phyloP scores from a whole-genome alignment of 37 sponge, comb jelly and placozoan species.

The Dysidea cf. avara region DNA sequence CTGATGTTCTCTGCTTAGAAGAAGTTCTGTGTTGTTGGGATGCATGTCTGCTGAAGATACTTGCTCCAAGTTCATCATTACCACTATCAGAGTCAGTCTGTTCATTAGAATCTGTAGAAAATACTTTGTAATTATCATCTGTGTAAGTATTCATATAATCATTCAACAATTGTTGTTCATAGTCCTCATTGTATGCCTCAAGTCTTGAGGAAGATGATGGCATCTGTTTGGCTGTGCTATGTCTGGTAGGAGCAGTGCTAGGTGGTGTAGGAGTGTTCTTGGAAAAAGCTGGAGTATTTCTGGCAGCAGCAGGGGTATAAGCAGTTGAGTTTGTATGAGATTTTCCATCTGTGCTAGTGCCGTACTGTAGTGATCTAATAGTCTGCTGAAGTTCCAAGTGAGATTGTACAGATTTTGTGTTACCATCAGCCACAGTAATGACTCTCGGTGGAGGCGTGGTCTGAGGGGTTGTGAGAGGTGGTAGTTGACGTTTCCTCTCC shows the following conservation, averaged over 20 bases:
- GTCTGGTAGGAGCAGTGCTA: not conserved
- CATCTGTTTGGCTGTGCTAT: not conserved
- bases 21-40: not conserved
- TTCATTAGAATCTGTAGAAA: constrained; percentile 3
- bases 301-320: not conserved
- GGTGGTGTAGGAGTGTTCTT: no score
- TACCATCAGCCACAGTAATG: no score
- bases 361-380: no score
- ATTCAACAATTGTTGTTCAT: constrained; percentile 3
- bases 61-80: constrained; percentile 28
- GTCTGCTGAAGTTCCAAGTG: no score
- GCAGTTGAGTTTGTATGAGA: no score
- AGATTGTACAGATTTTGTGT: no score
- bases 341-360: no score
- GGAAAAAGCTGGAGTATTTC: not conserved
- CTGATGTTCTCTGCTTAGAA: no score
- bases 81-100: not conserved
- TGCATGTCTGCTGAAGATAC: constrained; percentile 40
- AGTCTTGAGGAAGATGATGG: no score
- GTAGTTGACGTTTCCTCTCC: no score
- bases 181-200: not conserved
- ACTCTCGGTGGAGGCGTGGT: no score
- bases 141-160: constrained; percentile 11
- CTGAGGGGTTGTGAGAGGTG: no score
- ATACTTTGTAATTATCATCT: not conserved